Evolutionary conservation across 2,888 invertebrate genomes (phyloP).

Genomic region (Ceriagrion tenellum): DNA sequence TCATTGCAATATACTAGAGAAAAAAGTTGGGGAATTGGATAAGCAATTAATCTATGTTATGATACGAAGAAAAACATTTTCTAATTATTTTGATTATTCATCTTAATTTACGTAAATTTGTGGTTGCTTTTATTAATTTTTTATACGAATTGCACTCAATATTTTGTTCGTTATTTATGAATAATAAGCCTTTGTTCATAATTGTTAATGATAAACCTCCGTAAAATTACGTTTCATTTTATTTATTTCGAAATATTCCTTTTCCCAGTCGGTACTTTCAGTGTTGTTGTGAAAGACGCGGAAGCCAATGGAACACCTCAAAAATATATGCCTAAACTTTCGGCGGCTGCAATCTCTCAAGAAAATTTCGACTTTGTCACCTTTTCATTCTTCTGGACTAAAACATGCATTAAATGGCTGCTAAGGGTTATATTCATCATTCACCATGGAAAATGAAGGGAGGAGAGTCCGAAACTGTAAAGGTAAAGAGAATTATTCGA

Average conservation of each 20-base stretch:
- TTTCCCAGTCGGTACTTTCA: not conserved
- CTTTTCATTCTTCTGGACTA: not conserved
- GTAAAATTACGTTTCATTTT: not conserved
- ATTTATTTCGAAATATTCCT: not conserved
- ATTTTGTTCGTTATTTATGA: no score
- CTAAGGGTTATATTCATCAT: not conserved
- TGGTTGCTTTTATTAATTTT: no score
- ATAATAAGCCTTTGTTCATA: no score
- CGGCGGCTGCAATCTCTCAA: not conserved
- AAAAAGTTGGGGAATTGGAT: no score
- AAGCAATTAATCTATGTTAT: no score
- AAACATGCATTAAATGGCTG: not conserved
- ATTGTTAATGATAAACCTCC: no score
- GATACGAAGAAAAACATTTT: no score
- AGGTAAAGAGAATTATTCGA: not conserved
- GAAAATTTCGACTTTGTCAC: not conserved
- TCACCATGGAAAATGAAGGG: not conserved
- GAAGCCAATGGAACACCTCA: conserved; percentile 23
- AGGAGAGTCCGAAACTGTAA: not conserved
- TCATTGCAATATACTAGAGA: no score
- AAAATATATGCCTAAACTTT: not conserved
- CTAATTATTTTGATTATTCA: no score
- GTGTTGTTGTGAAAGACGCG: conserved; percentile 30
- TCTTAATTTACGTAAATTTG: no score
- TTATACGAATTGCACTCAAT: no score